Evolutionary conservation across 2,797 vertebrate genomes (phyloP).

Genomic region (Smutsia temminckii): DNA sequence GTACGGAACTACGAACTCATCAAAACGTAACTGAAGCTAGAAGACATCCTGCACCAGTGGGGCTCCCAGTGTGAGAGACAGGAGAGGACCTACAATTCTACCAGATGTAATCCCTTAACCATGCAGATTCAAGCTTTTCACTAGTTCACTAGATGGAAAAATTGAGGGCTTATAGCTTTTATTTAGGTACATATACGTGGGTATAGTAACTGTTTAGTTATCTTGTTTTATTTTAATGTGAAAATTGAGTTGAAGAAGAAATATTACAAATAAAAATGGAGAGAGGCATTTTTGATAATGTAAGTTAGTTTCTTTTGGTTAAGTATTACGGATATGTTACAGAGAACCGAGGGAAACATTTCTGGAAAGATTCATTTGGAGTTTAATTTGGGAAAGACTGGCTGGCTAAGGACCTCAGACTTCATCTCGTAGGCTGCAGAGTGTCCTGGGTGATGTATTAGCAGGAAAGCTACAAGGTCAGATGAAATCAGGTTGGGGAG

Average conservation of each 20-base stretch:
- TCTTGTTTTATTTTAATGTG: not conserved
- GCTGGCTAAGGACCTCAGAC: not conserved
- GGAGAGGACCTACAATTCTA: not conserved
- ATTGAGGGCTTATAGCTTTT: not conserved
- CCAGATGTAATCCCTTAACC: not conserved
- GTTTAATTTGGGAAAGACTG: not conserved
- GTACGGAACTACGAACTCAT: not conserved
- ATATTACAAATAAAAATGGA: not conserved
- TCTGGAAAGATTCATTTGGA: conserved; percentile 48
- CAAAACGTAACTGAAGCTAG: not conserved
- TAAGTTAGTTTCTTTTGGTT: not conserved
- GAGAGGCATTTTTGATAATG: not conserved
- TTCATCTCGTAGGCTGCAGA: not conserved
- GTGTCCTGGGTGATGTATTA: not conserved
- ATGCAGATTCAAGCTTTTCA: not conserved
- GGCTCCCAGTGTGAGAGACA: not conserved
- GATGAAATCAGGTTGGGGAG: not conserved
- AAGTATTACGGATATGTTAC: not conserved
- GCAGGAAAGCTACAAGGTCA: not conserved
- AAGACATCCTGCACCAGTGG: not conserved
- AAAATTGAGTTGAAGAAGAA: conserved; percentile 7
- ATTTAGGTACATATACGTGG: not conserved
- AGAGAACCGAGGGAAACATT: not conserved
- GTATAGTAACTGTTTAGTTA: not conserved
- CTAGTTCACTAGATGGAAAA: not conserved